A percentile compares a stretch with the other conserved stretches of the same genome.
Conservation (phyloP, 2,797 vertebrate genomes). For the Poecilia velifera region DNA sequence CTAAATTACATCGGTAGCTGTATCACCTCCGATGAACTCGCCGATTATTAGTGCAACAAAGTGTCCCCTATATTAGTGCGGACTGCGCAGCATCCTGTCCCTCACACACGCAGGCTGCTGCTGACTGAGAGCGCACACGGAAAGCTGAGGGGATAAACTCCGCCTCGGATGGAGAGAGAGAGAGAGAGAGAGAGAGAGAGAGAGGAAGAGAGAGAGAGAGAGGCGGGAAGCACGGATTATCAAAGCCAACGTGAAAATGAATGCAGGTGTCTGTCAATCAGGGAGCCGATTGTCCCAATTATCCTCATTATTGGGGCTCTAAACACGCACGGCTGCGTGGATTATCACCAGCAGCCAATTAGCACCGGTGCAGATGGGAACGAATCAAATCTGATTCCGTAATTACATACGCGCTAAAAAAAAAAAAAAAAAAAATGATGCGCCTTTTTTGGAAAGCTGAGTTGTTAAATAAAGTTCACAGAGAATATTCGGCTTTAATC, state of each 20-base stretch:
- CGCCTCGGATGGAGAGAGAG: slow-evolving; percentile 56
- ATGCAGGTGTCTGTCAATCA: slow-evolving; percentile 43
- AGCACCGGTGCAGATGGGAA: not conserved
- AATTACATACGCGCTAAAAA: slow-evolving; percentile 4
- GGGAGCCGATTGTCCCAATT: slow-evolving; percentile 34
- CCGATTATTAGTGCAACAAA: not conserved
- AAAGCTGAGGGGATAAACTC: slow-evolving; percentile 67
- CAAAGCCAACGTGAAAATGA: slow-evolving; percentile 50
- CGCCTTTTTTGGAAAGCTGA: not conserved
- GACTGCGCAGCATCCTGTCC: slow-evolving; percentile 36
- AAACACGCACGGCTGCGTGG: slow-evolving; percentile 14
- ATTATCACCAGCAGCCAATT: slow-evolving; percentile 9
- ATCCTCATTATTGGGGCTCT: slow-evolving; percentile 20
- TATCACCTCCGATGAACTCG: slow-evolving; percentile 8
- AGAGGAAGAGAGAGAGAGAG: slow-evolving; percentile 9
- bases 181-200: slow-evolving; percentile 4
- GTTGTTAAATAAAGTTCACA: not conserved
- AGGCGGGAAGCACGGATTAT: slow-evolving; percentile 61
- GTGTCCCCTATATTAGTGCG: slow-evolving; percentile 11
- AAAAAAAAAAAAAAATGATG: not conserved
- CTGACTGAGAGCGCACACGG: slow-evolving; percentile 69
- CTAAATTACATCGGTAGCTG: not conserved
- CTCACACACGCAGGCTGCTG: slow-evolving; percentile 58
- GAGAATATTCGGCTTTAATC: not conserved
- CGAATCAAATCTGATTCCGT: not conserved